Percentiles rank a stretch among this genome's conserved stretches.
phyloP scores from a whole-genome alignment of 1,140 invertebrate species.

The Solen grandis region DNA sequence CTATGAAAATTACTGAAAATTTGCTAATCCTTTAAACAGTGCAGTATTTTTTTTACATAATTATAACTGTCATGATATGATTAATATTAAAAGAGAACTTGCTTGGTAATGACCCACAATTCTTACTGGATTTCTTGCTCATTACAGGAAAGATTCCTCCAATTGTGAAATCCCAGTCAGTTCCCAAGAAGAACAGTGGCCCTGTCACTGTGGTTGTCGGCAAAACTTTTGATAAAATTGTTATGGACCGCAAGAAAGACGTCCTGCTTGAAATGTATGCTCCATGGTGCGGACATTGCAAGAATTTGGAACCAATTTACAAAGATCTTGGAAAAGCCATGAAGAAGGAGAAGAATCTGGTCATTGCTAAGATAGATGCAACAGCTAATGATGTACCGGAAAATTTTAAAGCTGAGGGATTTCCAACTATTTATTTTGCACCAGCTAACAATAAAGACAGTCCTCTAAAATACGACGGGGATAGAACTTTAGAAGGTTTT shows the following conservation, averaged over 20 bases:
- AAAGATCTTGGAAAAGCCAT: constrained; percentile 96
- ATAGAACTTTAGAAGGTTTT: constrained; percentile 95
- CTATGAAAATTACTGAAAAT: too few species aligned
- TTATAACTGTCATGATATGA: too few species aligned
- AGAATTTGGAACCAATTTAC: constrained; percentile 95
- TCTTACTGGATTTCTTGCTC: too few species aligned
- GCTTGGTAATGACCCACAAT: too few species aligned
- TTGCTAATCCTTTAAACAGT: too few species aligned
- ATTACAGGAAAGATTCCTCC: constrained; percentile 88
- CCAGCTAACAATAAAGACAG: constrained; percentile 90
- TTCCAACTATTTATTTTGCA: constrained; percentile 98
- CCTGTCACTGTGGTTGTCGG: constrained; percentile 95
- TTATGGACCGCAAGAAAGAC: constrained; percentile 94
- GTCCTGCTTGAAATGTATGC: constrained; percentile 98
- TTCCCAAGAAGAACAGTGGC: constrained; percentile 93
- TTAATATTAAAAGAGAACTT: too few species aligned
- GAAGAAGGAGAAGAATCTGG: constrained; percentile 89
- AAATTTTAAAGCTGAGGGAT: constrained; percentile 93
- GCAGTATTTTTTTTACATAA: too few species aligned
- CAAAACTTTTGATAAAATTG: constrained; percentile 97
- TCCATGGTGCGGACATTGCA: constrained; percentile 99
- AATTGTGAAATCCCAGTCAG: constrained; percentile 95
- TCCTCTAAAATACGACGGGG: constrained; percentile 94
- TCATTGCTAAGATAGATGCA: constrained; percentile 99
- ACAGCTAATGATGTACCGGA: constrained; percentile 98